Conservation (phyloP, 2,888 invertebrate genomes). For the Ctenicera cuprea region DNA sequence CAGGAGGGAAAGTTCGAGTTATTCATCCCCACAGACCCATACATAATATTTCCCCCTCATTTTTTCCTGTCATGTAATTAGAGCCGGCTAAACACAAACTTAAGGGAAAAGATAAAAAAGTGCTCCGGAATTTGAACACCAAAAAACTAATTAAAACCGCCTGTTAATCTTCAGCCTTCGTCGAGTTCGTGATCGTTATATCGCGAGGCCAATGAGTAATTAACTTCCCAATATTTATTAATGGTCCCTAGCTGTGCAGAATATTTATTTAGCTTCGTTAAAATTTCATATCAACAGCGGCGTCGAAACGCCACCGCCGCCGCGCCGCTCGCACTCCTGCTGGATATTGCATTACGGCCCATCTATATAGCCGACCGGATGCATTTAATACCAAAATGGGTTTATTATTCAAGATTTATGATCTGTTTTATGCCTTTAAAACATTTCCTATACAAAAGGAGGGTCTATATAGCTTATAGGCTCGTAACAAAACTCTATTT, state of each 20-base stretch:
- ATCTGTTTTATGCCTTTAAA: constrained; percentile 38
- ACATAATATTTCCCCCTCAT: constrained; percentile 35
- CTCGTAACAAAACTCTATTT: constrained; percentile 16
- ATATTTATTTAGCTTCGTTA: constrained; percentile 51
- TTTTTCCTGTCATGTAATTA: constrained; percentile 39
- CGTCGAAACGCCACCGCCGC: constrained; percentile 1
- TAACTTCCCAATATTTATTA: constrained; percentile 51
- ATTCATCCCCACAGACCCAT: constrained; percentile 39
- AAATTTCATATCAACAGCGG: constrained; percentile 45
- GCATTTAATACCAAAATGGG: constrained; percentile 47
- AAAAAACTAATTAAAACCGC: constrained; percentile 48
- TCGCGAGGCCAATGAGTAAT: constrained; percentile 46
- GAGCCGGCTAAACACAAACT: constrained; percentile 32
- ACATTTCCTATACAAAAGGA: constrained; percentile 38
- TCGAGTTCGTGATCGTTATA: constrained; percentile 44
- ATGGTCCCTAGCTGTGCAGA: constrained; percentile 47
- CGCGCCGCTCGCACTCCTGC: constrained; percentile 1
- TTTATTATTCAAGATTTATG: constrained; percentile 49
- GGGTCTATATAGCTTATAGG: constrained; percentile 29
- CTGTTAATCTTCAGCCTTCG: constrained; percentile 47
- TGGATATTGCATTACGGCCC: constrained; percentile 40
- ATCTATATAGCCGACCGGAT: constrained; percentile 33
- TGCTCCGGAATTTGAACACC: constrained; percentile 22
- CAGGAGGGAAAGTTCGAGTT: constrained; percentile 33
- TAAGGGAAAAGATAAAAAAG: constrained; percentile 35